phyloP scores from a whole-genome alignment of 2,888 invertebrate species.

The Chamaedrilus cognettii region DNA sequence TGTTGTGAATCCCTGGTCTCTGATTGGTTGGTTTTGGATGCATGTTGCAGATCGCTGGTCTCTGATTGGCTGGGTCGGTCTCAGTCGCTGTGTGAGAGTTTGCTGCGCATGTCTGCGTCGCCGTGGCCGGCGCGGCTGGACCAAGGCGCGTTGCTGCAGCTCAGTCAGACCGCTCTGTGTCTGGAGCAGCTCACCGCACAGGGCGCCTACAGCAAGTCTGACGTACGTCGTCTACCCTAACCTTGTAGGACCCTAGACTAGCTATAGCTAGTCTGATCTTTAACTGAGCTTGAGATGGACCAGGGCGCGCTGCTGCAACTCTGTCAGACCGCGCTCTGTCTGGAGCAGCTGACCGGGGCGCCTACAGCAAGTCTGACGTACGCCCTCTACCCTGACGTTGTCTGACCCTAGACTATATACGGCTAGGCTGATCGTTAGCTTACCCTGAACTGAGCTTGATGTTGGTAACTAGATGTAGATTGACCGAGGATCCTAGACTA shows the following conservation, averaged over 20 bases:
- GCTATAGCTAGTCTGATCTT: too few relatives aligned
- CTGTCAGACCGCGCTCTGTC: constrained; percentile 1
- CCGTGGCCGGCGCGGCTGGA: constrained; percentile 16
- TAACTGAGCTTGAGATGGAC: too few relatives aligned
- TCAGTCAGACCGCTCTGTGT: constrained; percentile 1
- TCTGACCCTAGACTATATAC: too few relatives aligned
- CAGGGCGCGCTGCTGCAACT: constrained; percentile 11
- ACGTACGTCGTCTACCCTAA: too few relatives aligned
- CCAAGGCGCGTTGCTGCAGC: constrained; percentile 11
- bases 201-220: constrained; percentile 8
- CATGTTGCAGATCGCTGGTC: not conserved
- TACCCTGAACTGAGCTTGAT: too few relatives aligned
- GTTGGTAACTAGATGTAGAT: too few relatives aligned
- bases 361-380: constrained; percentile 11
- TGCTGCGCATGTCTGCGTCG: constrained; percentile 11
- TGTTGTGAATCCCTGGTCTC: too few relatives aligned
- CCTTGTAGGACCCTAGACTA: too few relatives aligned
- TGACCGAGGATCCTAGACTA: too few relatives aligned
- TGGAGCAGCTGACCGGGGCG: constrained; percentile 13
- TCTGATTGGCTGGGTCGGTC: constrained; percentile 6
- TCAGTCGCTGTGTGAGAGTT: constrained; percentile 15
- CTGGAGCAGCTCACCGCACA: constrained; percentile 15
- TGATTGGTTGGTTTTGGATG: not conserved
- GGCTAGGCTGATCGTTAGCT: too few relatives aligned
- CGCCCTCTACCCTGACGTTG: too few relatives aligned